Percentiles rank a stretch among this genome's conserved stretches.
phyloP scores from a whole-genome alignment of 2,888 invertebrate genomes.

The Ophion obscuratus region DNA sequence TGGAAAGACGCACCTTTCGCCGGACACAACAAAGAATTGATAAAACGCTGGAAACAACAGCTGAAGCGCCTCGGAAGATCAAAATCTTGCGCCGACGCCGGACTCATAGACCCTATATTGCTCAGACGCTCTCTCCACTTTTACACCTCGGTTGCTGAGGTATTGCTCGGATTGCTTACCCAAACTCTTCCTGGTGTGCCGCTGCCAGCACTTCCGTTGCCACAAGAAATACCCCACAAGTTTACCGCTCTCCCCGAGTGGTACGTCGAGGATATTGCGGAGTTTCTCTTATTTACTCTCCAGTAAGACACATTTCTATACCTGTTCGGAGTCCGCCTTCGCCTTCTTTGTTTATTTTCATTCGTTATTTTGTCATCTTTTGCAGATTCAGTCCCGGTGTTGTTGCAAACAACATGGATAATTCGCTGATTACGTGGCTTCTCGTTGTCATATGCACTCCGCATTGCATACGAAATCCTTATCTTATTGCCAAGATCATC shows the following conservation, averaged over 20 bases:
- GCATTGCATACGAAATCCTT: constrained; percentile 97
- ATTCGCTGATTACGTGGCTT: constrained; percentile 94
- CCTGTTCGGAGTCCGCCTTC: not conserved
- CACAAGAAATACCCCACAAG: constrained; percentile 88
- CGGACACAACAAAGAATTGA: constrained; percentile 91
- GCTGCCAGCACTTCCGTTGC: constrained; percentile 86
- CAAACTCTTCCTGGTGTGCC: constrained; percentile 84
- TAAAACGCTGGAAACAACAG: constrained; percentile 95
- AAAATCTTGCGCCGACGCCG: constrained; percentile 96
- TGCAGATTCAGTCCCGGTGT: constrained; percentile 91
- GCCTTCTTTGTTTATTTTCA: constrained; percentile 4
- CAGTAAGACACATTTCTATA: constrained; percentile 88
- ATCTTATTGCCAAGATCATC: constrained; percentile 97
- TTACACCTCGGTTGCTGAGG: constrained; percentile 93
- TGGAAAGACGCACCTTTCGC: constrained; percentile 93
- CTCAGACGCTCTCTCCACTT: constrained; percentile 93
- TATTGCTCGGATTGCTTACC: constrained; percentile 89
- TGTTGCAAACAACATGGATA: constrained; percentile 91
- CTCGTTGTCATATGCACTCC: constrained; percentile 95
- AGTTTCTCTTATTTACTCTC: constrained; percentile 96
- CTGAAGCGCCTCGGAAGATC: constrained; percentile 90
- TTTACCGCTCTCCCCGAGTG: constrained; percentile 98
- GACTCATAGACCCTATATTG: constrained; percentile 93
- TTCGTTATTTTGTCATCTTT: constrained; percentile 16
- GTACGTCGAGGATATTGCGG: constrained; percentile 98